Base-by-base conservation (phyloP, 2,797 vertebrate genomes). In the Sternarchorhynchus goeldii region DNA sequence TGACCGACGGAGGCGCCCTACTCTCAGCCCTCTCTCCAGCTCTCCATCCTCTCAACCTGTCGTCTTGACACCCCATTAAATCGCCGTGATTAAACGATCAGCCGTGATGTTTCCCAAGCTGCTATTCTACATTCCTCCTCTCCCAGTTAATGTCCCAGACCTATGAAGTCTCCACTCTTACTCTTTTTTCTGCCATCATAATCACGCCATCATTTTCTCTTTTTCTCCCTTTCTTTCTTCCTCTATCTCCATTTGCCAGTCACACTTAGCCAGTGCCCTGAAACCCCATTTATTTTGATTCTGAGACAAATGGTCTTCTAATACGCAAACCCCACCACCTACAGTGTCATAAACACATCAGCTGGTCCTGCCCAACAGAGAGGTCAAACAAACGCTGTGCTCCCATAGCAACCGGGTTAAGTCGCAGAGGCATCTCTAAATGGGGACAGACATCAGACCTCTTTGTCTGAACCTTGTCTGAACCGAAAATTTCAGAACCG, bases 61-160 rank as follows among this genome's bases (percentile, higher is more conserved):
- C 32, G 36, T 41, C 76, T 83, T 71, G 68, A 78, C 76, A 83
- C 59, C 82, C 84, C 79, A 56, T 66, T 73, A 64, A 87, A 87
- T 86, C 86, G 82, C 64, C 83, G 81, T 86, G 59, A 90, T 88
- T 85, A 86, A 82, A 85, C 79, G 78, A 73, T 89, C 82, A 89
- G 78, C 78, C 88, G 86, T 60, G 82, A 82, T 75, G 68, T 85
- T 77, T 83, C 72, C 45, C 45, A 2, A 79, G 58, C 59, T 71
- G 71, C 81, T 75, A 76, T 58, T 72, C 70, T 34, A 34, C 64
- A 80, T 60, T 21, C 2, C 53, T 70, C 29, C 66, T 17, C 73
- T 80, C 81, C 39, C 53, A 5, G 8, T 66, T 79, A 75, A 81
- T 77, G 77, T 75, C 25, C 36, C 65, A 41, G 50, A 59, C 71